Evolutionary conservation across 2,888 invertebrate genomes (phyloP), one percentile per base, ranked within the genome.

Genomic region (Papilio demoleus): DNA sequence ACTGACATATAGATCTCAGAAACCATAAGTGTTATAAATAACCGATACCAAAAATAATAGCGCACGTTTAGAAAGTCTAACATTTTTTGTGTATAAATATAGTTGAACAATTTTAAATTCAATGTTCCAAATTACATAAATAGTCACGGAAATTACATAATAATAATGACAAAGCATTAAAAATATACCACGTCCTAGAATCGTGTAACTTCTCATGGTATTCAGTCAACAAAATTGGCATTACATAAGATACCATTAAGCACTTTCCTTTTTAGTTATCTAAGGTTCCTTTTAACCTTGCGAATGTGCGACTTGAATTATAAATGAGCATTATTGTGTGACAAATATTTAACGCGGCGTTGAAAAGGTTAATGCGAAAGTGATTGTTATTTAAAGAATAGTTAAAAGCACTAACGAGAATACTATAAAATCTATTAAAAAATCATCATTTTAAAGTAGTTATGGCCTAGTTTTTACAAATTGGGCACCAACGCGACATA

Each of bases 181-280:
- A 75, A 76, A 70, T 72, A 71, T 47, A 74, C 71, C 77, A 81
- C 80, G 79, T 81, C 83, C 77, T 11, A 56, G 3, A 31, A 31
- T 9, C 31, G 53, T 71, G 72, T 70, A 75, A 76, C 77, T 82
- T 84, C 81, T 81, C 78, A 81, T 81, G 78, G 81, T 81, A 81
- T 81, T 76, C 79, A 76, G 75, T 76, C 74, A 77, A 79, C 76
- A 81, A 79, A 56, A 81, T 79, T 79, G 73, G 71, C 75, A 73
- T 88, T 88, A 79, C 83, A 78, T 79, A 89, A 89, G 79, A 80
- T 70, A 61, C 78, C 82, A 85, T 84, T 83, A 79, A 82, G 81
- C 82, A 84, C 88, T 88, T 88, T 86, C 85, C 72, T 84, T 79
- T 79, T 75, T 61, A 42, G 84, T 88, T 88, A 88, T 87, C 87